These are phyloP conservation scores for Microcebus griseorufus DNA, from an alignment of 2,113 vertebrate genomes.

Conservation along the genomic window DNA sequence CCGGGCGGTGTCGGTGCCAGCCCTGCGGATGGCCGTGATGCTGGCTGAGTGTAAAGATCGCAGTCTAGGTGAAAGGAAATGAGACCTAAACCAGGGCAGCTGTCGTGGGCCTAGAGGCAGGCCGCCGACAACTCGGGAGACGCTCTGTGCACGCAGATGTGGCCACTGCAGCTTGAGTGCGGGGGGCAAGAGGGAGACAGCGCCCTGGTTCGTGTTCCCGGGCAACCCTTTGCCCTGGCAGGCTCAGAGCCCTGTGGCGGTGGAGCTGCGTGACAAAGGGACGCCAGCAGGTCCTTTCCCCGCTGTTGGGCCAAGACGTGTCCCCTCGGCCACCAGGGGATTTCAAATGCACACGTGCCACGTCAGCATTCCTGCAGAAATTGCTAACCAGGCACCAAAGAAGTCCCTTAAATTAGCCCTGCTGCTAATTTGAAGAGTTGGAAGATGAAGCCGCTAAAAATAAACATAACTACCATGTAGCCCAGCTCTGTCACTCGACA, in stretches of 20 bases:
- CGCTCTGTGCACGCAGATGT: not conserved
- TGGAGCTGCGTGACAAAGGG: not conserved
- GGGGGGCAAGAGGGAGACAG: not conserved
- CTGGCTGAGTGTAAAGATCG: not conserved
- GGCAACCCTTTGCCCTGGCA: not conserved
- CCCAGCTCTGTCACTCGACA: conserved; percentile 36
- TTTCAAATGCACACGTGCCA: not conserved
- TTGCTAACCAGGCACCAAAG: conserved; percentile 3
- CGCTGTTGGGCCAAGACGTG: not conserved
- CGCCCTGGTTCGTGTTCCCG: not conserved
- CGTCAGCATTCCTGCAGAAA: not conserved
- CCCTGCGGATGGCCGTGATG: not conserved
- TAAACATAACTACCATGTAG: conserved; percentile 32
- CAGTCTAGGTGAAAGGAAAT: not conserved
- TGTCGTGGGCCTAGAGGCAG: not conserved
- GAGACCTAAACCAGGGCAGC: not conserved
- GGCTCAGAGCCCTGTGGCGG: not conserved
- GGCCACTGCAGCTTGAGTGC: not conserved
- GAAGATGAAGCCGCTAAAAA: conserved; percentile 63
- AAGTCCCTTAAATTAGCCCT: conserved; percentile 57
- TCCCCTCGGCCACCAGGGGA: not conserved
- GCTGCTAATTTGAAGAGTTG: conserved; percentile 58
- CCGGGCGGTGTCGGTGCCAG: not conserved
- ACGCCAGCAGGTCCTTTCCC: not conserved
- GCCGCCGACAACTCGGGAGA: too few relatives aligned